A percentile compares a stretch with the other conserved stretches of the same genome.
Evolutionary conservation across 2,113 vertebrate genomes (phyloP).

Genomic region (Lampris megalopsis): DNA sequence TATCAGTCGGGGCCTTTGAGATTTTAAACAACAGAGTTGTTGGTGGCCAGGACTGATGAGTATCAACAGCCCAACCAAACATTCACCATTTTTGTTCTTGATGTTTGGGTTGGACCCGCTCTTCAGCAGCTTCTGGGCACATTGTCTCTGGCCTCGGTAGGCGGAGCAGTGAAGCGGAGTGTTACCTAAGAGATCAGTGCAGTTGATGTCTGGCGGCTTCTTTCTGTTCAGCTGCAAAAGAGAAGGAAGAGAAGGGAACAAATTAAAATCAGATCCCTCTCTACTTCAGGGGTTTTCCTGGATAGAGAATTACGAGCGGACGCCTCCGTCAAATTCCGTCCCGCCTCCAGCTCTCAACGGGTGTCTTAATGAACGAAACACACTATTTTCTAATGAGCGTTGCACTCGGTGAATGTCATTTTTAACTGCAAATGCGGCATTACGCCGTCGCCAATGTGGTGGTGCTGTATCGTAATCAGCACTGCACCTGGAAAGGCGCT

Average conservation of each 20-base stretch:
- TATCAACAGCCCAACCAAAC: neutral
- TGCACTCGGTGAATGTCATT: too few species aligned
- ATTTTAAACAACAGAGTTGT: neutral
- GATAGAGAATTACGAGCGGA: too few species aligned
- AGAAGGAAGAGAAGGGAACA: conserved; percentile 12
- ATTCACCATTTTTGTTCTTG: conserved; percentile 91
- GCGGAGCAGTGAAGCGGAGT: conserved; percentile 94
- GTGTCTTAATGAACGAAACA: too few species aligned
- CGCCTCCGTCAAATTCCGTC: too few species aligned
- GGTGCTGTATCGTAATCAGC: too few species aligned
- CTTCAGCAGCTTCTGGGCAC: conserved; percentile 91
- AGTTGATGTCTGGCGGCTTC: conserved; percentile 90
- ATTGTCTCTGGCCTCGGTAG: conserved; percentile 94
- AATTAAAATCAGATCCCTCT: too few species aligned
- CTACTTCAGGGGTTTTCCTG: too few species aligned
- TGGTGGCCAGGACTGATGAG: neutral
- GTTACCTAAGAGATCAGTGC: conserved; percentile 93
- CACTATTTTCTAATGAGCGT: too few species aligned
- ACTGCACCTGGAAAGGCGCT: too few species aligned
- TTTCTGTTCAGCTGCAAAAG: conserved; percentile 88
- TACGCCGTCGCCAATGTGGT: too few species aligned
- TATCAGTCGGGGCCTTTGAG: neutral
- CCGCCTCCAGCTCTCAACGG: too few species aligned
- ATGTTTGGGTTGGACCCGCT: conserved; percentile 86
- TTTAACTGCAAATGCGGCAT: too few species aligned